Percentiles rank a stretch among this genome's conserved stretches.
Evolutionary conservation across 2,888 invertebrate species (phyloP).

Genomic region (Dioctria rufipes): DNA sequence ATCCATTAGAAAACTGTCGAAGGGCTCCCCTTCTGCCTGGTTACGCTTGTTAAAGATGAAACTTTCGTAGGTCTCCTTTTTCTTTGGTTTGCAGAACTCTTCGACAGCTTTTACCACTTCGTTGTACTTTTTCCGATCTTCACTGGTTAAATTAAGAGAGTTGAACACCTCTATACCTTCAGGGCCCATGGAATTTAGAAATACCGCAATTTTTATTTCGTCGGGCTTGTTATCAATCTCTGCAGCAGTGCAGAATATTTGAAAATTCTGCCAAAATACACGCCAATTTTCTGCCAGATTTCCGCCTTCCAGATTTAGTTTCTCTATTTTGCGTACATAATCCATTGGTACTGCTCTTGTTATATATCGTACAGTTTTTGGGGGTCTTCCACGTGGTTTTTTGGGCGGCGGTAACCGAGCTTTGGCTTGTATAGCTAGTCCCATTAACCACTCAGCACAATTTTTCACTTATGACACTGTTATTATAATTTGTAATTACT

Average conservation of each 20-base stretch:
- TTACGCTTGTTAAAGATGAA: too few species aligned
- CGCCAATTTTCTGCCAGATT: conserved; percentile 61
- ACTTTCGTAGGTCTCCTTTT: conserved; percentile 50
- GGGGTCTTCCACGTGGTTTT: conserved; percentile 56
- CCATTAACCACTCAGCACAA: not conserved
- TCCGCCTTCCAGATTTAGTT: conserved; percentile 57
- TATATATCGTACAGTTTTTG: conserved; percentile 47
- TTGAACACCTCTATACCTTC: conserved; percentile 63
- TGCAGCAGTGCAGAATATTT: conserved; percentile 61
- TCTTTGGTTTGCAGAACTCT: conserved; percentile 46
- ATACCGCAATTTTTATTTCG: conserved; percentile 61
- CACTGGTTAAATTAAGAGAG: conserved; percentile 58
- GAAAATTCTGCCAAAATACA: conserved; percentile 61
- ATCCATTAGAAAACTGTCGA: conserved; percentile 51
- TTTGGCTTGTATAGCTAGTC: not conserved
- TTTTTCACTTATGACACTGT: too few species aligned
- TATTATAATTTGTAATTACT: too few species aligned
- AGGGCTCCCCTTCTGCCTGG: conserved; percentile 41
- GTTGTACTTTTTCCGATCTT: conserved; percentile 56
- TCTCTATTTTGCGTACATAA: too few species aligned
- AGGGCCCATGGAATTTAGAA: conserved; percentile 61
- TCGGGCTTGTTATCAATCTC: conserved; percentile 60
- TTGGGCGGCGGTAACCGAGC: not conserved
- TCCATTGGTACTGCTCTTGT: conserved; percentile 53
- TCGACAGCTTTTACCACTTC: conserved; percentile 58